A percentile compares a stretch with the other conserved stretches of the same genome.
Evolutionary conservation across 2,797 vertebrate species (phyloP).

Genomic region (Benthosema pterotum): DNA sequence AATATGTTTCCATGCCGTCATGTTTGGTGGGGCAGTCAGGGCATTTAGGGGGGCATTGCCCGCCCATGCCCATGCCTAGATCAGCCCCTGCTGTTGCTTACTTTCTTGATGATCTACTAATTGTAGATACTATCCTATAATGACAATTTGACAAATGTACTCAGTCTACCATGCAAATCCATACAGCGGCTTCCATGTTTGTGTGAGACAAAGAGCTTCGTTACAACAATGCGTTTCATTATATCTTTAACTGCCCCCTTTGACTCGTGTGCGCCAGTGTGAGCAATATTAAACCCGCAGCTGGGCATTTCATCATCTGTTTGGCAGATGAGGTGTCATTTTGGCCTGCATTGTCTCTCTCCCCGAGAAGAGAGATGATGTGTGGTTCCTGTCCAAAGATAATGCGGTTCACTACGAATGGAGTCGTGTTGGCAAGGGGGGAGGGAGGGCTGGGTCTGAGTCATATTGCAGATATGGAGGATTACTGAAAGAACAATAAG

Average conservation of each 20-base stretch:
- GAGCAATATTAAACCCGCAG: slow-evolving; percentile 68
- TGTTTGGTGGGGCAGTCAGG: no score
- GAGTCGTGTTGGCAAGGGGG: slow-evolving; percentile 64
- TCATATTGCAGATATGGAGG: slow-evolving; percentile 78
- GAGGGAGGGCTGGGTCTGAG: slow-evolving; percentile 73
- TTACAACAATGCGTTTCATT: slow-evolving; percentile 49
- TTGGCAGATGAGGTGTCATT: slow-evolving; percentile 68
- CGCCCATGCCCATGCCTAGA: no score
- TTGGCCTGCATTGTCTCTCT: slow-evolving; percentile 64
- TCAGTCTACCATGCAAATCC: slow-evolving; percentile 15
- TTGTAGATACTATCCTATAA: no score
- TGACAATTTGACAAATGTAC: neutral
- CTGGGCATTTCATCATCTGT: slow-evolving; percentile 69
- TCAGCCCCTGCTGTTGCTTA: no score
- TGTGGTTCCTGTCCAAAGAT: slow-evolving; percentile 57
- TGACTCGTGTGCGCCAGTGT: slow-evolving; percentile 52
- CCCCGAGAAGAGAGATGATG: slow-evolving; percentile 39
- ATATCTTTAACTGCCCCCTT: slow-evolving; percentile 57
- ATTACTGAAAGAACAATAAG: slow-evolving; percentile 77
- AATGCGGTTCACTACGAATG: slow-evolving; percentile 45
- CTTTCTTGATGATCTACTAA: neutral
- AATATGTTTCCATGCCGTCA: no score
- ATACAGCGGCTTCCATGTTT: slow-evolving; percentile 33
- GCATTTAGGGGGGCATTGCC: no score
- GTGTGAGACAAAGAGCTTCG: slow-evolving; percentile 52